Evolutionary conservation across 2,113 vertebrate genomes (phyloP).

Genomic region (Embiotoca jacksoni): DNA sequence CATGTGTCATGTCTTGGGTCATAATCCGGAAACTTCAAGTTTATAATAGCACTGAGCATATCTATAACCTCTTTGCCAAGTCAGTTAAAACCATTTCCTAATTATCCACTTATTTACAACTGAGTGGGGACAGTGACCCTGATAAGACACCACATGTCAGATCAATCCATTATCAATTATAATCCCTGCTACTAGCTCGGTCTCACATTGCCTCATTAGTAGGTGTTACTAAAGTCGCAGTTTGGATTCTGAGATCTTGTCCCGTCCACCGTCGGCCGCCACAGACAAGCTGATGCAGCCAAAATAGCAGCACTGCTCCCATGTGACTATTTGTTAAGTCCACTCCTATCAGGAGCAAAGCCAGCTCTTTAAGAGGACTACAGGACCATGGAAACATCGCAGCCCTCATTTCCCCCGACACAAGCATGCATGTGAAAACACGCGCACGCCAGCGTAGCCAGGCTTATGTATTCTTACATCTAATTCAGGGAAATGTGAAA

Average conservation of each 20-base stretch:
- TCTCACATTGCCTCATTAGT: constrained; percentile 78
- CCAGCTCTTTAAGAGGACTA: constrained; percentile 74
- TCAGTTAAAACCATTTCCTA: constrained; percentile 45
- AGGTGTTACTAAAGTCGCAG: constrained; percentile 69
- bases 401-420: constrained; percentile 58
- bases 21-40: background rate
- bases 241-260: constrained; percentile 64
- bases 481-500: constrained; percentile 83
- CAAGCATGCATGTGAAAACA: background rate
- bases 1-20: background rate
- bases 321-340: constrained; percentile 87
- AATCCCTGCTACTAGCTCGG: constrained; percentile 71
- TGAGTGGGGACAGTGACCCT: constrained; percentile 12
- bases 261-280: constrained; percentile 47
- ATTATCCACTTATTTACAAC: constrained; percentile 59
- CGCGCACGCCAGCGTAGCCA: background rate
- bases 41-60: constrained; percentile 18
- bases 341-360: constrained; percentile 83
- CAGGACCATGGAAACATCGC: constrained; percentile 72
- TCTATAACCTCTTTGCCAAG: background rate
- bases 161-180: constrained; percentile 68
- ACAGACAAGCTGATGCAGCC: constrained; percentile 60
- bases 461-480: constrained; percentile 72
- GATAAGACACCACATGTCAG: constrained; percentile 42
- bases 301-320: constrained; percentile 79